These are phyloP conservation scores for Gadus chalcogrammus DNA, from an alignment of 2,113 vertebrate genomes.

Conservation along the genomic window DNA sequence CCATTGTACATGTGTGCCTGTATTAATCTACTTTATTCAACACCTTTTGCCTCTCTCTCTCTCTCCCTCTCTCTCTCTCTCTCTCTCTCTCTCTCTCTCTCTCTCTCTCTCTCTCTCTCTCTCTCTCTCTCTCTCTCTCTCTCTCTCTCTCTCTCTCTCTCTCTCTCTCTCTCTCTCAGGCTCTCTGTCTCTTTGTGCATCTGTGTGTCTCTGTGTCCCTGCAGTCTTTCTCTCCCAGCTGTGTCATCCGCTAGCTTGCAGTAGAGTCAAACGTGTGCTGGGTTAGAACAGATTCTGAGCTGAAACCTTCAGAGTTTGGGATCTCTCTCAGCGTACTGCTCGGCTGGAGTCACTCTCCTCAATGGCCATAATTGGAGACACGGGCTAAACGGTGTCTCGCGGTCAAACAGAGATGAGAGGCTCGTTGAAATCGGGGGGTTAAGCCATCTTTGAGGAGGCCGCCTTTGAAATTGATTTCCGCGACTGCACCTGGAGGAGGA, in stretches of 20 bases:
- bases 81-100: too few relatives aligned
- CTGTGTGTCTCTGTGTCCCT: background rate
- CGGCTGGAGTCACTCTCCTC: background rate
- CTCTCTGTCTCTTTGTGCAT: too few relatives aligned
- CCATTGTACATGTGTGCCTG: background rate
- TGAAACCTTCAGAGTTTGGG: too few relatives aligned
- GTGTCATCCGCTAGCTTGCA: too few relatives aligned
- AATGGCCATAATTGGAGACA: slow-evolving; percentile 18
- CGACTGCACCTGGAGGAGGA: slow-evolving; percentile 21
- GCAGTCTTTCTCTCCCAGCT: background rate
- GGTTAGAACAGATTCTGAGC: too few relatives aligned
- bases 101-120: background rate
- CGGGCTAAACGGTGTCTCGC: slow-evolving; percentile 5
- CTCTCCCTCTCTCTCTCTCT: too few relatives aligned
- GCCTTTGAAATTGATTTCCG: slow-evolving; percentile 23
- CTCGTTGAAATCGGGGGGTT: background rate
- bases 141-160: too few relatives aligned
- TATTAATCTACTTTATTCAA: too few relatives aligned
- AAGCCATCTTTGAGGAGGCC: slow-evolving; percentile 9
- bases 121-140: background rate
- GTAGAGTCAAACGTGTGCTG: too few relatives aligned
- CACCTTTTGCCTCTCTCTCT: too few relatives aligned
- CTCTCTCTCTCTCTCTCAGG: too few relatives aligned
- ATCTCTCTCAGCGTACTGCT: background rate
- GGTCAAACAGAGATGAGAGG: slow-evolving; percentile 4